Base-by-base conservation (phyloP, 2,888 invertebrate genomes). In the Elysia crispata region DNA sequence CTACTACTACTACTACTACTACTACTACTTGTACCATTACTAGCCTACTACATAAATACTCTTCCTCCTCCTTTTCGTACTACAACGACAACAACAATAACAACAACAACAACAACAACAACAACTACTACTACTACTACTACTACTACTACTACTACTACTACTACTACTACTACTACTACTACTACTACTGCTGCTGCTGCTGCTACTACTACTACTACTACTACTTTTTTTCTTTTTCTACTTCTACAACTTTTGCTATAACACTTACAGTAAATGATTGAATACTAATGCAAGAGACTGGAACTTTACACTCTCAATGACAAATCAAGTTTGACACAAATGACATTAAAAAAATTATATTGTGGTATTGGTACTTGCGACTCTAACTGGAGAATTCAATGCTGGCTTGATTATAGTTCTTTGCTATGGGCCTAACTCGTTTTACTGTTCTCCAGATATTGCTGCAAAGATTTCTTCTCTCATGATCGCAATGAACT, bases 1-100 rank as follows among this genome's bases (percentile, higher is more conserved):
- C 54, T 54, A 54, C 54, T 54, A 54, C 54, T 54, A 54, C 54
- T 54, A 54, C 54, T 54, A 54, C 54, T 54, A 54, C 54, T 54
- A 54, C 54, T 54, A 54, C 54, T 54, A 54, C 54, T 54, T 15
- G 15, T 54, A 54, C 54, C 18, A 54, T 18, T 54, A 54, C 54
- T 54, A 54, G 15, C 18, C 13, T 18, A 15, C 13, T 18, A 15
- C 13, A 13, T 54, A 54, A 54, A 13, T 54, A 54, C 54, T 54
- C 13, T 18, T 54, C 13, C 54, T 54, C 13, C 54, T 54, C 13
- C 54, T 54, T 15, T 18, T 54, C 13, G 15, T 54, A 54, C 54
- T 54, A 54, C 54, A 15, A 54, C 54, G 13, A 54, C 54, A 15
- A 54, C 54, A 15, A 54, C 54, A 15, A 54, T 18, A 15, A 54